Evolutionary conservation across 2,797 vertebrate species (phyloP).

Genomic region (Danio jaintianensis): DNA sequence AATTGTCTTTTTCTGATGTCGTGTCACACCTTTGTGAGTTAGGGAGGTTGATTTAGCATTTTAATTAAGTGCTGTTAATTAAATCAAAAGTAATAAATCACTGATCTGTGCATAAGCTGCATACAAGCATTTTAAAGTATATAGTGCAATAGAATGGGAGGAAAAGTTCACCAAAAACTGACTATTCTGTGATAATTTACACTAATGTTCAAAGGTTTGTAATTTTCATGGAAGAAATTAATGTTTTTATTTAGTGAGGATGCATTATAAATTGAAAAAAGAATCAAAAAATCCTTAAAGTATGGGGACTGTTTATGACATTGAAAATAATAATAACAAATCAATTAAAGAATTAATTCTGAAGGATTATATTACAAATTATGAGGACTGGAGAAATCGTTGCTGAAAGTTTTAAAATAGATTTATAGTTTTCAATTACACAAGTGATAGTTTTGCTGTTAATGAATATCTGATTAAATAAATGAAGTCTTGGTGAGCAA

Average conservation of each 20-base stretch:
- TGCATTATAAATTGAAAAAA: neutral
- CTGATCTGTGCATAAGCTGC: constrained; percentile 1
- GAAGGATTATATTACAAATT: no score
- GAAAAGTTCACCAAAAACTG: neutral
- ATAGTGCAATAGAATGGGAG: neutral
- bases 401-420: no score
- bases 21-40: neutral
- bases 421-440: no score
- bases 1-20: constrained; percentile 1
- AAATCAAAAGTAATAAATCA: constrained; percentile 2
- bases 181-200: neutral
- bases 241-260: neutral
- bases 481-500: neutral
- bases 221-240: neutral
- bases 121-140: neutral
- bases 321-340: no score
- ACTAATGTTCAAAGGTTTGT: neutral
- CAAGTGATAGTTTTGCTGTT: no score
- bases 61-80: constrained; percentile 11
- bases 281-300: no score
- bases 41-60: neutral
- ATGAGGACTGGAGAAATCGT: no score
- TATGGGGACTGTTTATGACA: no score
- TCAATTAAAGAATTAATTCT: no score
- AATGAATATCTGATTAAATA: no score